Evolutionary conservation across 2,113 vertebrate genomes (phyloP).

Genomic region (Isurus oxyrinchus): DNA sequence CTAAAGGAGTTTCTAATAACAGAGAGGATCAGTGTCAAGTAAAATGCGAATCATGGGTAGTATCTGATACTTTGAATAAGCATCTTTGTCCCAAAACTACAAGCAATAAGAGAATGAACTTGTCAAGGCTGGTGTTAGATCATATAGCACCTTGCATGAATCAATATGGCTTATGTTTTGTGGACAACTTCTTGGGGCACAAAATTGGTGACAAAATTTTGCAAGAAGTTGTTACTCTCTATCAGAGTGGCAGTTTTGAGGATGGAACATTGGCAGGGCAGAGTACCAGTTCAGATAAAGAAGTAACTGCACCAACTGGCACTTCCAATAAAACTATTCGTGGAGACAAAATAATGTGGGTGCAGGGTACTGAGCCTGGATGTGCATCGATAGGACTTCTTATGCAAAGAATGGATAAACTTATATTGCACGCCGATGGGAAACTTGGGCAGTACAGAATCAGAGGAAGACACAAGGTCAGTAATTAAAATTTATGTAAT

Average conservation of each 20-base stretch:
- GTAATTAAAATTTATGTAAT: conserved; percentile 37
- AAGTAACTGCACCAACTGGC: conserved; percentile 45
- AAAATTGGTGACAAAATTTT: conserved; percentile 48
- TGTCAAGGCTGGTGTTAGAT: conserved; percentile 48
- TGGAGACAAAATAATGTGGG: conserved; percentile 55
- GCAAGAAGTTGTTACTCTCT: conserved; percentile 50
- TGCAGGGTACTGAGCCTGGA: conserved; percentile 50
- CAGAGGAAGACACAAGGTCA: conserved; percentile 55
- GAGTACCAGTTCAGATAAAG: conserved; percentile 45
- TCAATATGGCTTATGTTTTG: conserved; percentile 51
- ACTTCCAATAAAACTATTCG: conserved; percentile 48
- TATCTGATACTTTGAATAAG: background rate
- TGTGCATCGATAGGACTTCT: conserved; percentile 53
- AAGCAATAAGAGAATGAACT: conserved; percentile 38
- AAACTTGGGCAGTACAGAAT: conserved; percentile 55
- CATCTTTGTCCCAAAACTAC: conserved; percentile 17
- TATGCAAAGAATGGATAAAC: conserved; percentile 52
- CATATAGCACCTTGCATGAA: conserved; percentile 52
- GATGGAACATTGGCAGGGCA: conserved; percentile 51
- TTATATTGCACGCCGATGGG: conserved; percentile 52
- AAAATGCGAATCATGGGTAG: background rate
- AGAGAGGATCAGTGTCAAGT: background rate
- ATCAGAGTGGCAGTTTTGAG: conserved; percentile 47
- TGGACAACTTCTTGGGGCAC: conserved; percentile 53
- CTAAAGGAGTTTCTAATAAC: background rate